Evolutionary conservation across 2,113 vertebrate genomes (phyloP), one percentile per base, ranked within the genome.

Genomic region (Xiphophorus maculatus): DNA sequence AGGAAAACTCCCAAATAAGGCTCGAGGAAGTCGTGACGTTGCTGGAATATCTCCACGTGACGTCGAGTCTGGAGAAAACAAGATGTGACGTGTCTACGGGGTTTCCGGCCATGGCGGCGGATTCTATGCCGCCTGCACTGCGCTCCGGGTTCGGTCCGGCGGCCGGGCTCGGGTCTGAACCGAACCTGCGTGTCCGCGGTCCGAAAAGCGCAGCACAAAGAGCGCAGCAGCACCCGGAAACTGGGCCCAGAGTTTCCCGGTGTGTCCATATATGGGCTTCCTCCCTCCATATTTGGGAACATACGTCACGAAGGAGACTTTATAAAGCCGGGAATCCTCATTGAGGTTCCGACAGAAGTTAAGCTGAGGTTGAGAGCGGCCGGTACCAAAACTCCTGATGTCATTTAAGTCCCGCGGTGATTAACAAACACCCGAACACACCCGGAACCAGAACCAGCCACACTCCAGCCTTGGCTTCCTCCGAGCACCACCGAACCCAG

Each of bases 241-340:
- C 5, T 40, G 2, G 11, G 51, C 1, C n/a, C 63, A 19, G 3
- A 92, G 93, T 92, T 92, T 89, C 27, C 92, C 88, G 88, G 89
- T 81, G 77, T 79, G 95, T 86, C 97, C 96, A 98, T 93, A 97
- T 95, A 92, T 97, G 97, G 97, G 95, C 95, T 97, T 97, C 96
- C 97, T 94, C 80, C 92, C 82, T 69, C 97, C 96, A 94, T 92
- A 96, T 96, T 94, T 95, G 96, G 96, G 90, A 93, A 96, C 93
- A 88, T 97, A 97, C 97, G 97, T 98, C 97, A 98, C 92, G 88
- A 85, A 91, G 77, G 88, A 95, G 92, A 88, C 87, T 95, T 87
- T 95, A 95, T 93, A 94, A 94, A 92, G 84, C 73, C 79, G 86
- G 90, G 92, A 92, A 91, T 91, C 83, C 91, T 94, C 85, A 65